These are phyloP conservation scores for Lota lota DNA, from an alignment of 2,113 vertebrate species.

Conservation along the genomic window DNA sequence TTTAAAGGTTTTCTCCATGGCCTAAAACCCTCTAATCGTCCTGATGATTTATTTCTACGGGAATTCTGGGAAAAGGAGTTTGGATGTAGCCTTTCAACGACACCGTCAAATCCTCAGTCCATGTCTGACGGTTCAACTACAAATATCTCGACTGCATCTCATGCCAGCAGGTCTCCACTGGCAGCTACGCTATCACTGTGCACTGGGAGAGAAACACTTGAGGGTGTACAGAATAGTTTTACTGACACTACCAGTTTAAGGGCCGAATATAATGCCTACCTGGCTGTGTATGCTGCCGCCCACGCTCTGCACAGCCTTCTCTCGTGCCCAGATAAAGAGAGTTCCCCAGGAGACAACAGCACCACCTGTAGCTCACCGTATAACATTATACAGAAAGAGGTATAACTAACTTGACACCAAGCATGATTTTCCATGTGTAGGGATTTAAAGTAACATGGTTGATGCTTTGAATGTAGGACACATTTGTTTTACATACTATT, in stretches of 20 bases:
- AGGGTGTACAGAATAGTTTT: conserved; percentile 54
- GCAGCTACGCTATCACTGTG: conserved; percentile 51
- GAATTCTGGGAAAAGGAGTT: conserved; percentile 68
- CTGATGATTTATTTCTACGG: conserved; percentile 46
- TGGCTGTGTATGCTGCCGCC: conserved; percentile 74
- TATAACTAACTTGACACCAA: conserved; percentile 18
- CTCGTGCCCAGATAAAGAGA: conserved; percentile 47
- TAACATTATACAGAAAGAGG: conserved; percentile 58
- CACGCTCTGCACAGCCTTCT: conserved; percentile 71
- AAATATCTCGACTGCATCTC: conserved; percentile 13
- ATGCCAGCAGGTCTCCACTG: not conserved
- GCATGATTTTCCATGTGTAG: no score
- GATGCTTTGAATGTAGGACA: no score
- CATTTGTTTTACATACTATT: no score
- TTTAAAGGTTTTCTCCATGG: conserved; percentile 57
- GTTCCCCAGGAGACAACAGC: conserved; percentile 23
- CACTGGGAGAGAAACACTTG: conserved; percentile 68
- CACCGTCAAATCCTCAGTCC: not conserved
- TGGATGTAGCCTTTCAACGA: conserved; percentile 41
- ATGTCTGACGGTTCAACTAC: not conserved
- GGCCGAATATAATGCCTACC: conserved; percentile 73
- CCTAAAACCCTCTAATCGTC: conserved; percentile 53
- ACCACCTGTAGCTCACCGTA: conserved; percentile 49
- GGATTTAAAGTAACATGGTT: no score
- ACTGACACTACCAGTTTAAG: conserved; percentile 68